These are phyloP conservation scores for Cheumatopsyche charites DNA, from an alignment of 1,140 invertebrate species.

Conservation along the genomic window DNA sequence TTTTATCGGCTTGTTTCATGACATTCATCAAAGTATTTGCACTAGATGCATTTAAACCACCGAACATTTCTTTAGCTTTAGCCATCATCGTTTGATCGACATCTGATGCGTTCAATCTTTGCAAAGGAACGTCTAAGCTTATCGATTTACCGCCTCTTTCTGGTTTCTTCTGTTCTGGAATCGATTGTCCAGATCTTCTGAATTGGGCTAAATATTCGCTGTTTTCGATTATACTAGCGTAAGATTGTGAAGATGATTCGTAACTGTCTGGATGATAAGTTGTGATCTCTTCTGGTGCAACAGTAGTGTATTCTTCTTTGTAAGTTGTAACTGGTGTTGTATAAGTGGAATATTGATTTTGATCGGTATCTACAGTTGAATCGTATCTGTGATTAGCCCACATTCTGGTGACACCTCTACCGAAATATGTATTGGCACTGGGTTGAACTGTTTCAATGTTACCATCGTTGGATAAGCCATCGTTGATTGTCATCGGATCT, in stretches of 20 bases:
- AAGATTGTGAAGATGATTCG: conserved; percentile 42
- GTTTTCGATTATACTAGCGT: conserved; percentile 26
- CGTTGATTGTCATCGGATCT: conserved; percentile 74
- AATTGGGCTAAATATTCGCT: conserved; percentile 43
- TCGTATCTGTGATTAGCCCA: conserved; percentile 27
- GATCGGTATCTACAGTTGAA: conserved; percentile 30
- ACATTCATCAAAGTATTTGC: conserved; percentile 75
- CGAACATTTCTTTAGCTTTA: conserved; percentile 75
- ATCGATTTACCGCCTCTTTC: conserved; percentile 48
- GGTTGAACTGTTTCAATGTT: conserved; percentile 41
- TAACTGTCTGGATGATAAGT: conserved; percentile 35
- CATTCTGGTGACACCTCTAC: conserved; percentile 19
- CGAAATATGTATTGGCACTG: conserved; percentile 44
- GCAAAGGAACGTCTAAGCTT: conserved; percentile 35
- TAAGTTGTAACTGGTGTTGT: conserved; percentile 34
- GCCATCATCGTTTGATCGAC: conserved; percentile 64
- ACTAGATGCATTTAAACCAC: conserved; percentile 75
- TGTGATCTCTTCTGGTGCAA: conserved; percentile 38
- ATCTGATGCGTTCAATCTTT: conserved; percentile 47
- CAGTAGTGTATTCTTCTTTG: conserved; percentile 47
- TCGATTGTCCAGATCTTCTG: conserved; percentile 48
- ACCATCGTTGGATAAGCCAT: conserved; percentile 58
- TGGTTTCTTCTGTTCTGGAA: conserved; percentile 44
- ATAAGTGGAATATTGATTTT: conserved; percentile 35
- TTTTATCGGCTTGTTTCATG: conserved; percentile 79